Evolutionary conservation across 2,113 vertebrate genomes (phyloP), one percentile per base, ranked within the genome.

Genomic region (Apodemus speciosus): DNA sequence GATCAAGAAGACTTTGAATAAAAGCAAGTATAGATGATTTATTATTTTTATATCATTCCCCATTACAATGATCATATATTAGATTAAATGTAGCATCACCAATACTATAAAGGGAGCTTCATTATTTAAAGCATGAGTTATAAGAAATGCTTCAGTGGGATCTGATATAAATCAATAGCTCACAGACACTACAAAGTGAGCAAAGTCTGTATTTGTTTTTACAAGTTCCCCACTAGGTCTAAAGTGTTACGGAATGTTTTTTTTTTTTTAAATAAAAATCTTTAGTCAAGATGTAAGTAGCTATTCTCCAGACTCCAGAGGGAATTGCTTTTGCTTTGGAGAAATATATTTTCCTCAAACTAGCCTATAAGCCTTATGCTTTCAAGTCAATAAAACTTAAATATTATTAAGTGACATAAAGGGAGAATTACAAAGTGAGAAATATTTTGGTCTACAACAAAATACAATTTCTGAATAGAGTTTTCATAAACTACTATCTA

Each of bases 361-460:
- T 25, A 60, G 62, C 46, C 38, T 69, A 8, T 13, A 62, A 71
- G 35, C 20, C 40, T 84, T 77, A n/a, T 76, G 72, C 27, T 64
- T 56, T 72, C 85, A 86, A 21, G 43, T 75, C 43, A 85, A 32
- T 85, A 51, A 88, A 92, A 94, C 79, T 40, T 79, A 79, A 91
- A 77, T 40, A 73, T 21, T 73, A 49, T 10, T 46, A 72, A 73
- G 58, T 85, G 27, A 80, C 66, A 16, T 21, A 85, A 66, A 92
- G 85, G 56, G 46, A 85, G 27, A 27, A 18, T 53, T 80, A 40
- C 9, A 80, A 6, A n/a, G 35, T 58, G 56, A n/a, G 64, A 85
- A 91, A 62, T 88, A 43, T 72, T 92, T 96, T 84, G 13, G 71
- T 93, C 76, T 72, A n/a, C 35, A 64, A 88, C 43, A 83, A 83